phyloP scores from a whole-genome alignment of 53 echinoderm and acorn worm species.

The Luidia sarsii region DNA sequence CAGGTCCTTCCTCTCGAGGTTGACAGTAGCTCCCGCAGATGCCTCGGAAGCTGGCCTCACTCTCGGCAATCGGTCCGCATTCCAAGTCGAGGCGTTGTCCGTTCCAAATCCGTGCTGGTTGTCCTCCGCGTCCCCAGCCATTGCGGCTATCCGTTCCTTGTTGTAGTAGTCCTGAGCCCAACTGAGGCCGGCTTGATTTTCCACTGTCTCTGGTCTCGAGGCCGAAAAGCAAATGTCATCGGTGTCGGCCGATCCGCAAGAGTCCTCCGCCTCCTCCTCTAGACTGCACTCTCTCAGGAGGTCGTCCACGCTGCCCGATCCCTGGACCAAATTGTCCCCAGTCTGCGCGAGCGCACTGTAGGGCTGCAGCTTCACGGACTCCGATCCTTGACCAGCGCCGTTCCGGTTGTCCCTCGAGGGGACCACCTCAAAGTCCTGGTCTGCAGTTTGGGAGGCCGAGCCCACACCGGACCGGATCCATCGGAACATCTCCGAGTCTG shows the following conservation, averaged over 20 bases:
- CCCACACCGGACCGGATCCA: background rate
- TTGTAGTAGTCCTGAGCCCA: constrained; percentile 15
- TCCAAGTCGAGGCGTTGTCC: background rate
- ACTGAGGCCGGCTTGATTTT: background rate
- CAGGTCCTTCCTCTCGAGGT: too few relatives aligned
- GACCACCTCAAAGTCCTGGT: constrained; percentile 45
- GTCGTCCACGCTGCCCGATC: background rate
- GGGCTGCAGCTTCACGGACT: background rate
- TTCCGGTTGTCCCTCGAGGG: background rate
- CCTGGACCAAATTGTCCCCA: background rate
- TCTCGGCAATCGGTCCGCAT: background rate
- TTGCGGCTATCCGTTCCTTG: constrained; percentile 14
- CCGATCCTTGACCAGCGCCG: too few relatives aligned
- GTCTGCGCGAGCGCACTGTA: background rate
- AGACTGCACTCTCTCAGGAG: constrained; percentile 31
- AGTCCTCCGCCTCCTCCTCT: constrained; percentile 52
- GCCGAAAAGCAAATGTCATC: constrained; percentile 71
- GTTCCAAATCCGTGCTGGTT: background rate
- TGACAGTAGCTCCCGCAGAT: too few relatives aligned
- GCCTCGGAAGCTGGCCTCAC: too few relatives aligned
- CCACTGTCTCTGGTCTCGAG: background rate
- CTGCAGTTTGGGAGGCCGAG: background rate
- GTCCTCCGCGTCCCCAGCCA: background rate
- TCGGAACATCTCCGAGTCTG: too few relatives aligned
- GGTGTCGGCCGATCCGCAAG: constrained; percentile 75